Evolutionary conservation across 2,113 vertebrate genomes (phyloP), one percentile per base, ranked within the genome.

Genomic region (Turdus rufiventris): DNA sequence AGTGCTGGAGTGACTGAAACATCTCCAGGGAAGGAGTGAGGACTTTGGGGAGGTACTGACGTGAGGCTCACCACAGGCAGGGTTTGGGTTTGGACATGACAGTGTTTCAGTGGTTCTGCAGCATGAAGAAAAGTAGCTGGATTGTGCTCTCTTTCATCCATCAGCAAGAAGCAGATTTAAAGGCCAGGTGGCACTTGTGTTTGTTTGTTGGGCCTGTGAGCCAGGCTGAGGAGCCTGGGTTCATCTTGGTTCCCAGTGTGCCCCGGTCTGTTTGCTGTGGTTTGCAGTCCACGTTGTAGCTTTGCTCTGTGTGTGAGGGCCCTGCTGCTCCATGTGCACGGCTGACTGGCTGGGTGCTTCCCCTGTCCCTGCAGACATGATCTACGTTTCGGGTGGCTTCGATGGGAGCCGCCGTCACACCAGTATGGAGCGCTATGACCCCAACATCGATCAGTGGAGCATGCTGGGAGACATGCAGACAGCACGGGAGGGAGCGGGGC

Each of bases 381-480:
- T 99, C 95, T 99, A 99, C 19, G 99, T 99, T 10, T 99, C 99
- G 1, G 99, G 99, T 1, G 99, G 99, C 29, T 99, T 99, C 45
- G 99, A 99, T 23, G 99, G 99, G 18, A 99, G 99, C 95, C 98
- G 99, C 28, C 99, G 99, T 9, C 99, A 99, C 89, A 99, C 99
- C 83, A 99, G 99, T 48, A 99, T 99, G 99, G 99, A 99, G 90
- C 98, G 99, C 31, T 99, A 99, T 8, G 99, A 99, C 97, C 99
- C 99, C 1, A 99, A 99, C 96, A 99, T 99, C 9, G 99, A 99
- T 92, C 99, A 99, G 97, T 99, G 99, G 99, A 99, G 99, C 84
- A 99, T 99, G 99, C 97, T 99, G 97, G 99, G 99, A 93, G 99
- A 99, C 95, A 99, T 99, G 99, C 99, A 99, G 97, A 99, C 99